Evolutionary conservation across 2,797 vertebrate species (phyloP), one percentile per base, ranked within the genome.

Genomic region (Thalassophryne amazonica): DNA sequence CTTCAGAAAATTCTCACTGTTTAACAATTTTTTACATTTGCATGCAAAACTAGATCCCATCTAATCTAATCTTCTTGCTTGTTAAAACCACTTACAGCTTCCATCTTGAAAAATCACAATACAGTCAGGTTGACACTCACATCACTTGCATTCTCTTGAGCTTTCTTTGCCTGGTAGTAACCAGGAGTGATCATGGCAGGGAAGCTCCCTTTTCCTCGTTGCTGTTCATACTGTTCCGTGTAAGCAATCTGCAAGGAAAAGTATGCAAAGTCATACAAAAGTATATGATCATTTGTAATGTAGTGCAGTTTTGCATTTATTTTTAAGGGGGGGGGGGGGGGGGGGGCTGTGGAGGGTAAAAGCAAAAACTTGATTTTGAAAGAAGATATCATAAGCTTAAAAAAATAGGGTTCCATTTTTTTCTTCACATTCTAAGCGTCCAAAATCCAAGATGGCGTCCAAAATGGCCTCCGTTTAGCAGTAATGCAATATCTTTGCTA

Each of bases 131-230:
- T 43, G 17, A 50, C 70, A 90, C 92, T 92, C 76, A 94, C 93
- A 68, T 90, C 49, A 57, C 93, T 94, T 4, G 92, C 91, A 27
- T 90, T 81, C 50, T 92, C 89, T 51, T 91, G 88, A 19, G 93
- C 93, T 50, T 92, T 92, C 60, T 93, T 92, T 31, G 93, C 93
- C 15, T 86, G 84, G 57, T 84, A 70, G 66, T 94, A 94, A 43
- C 88, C 81, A 15, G 93, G 93, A 3, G 93, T 94, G 73, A 93
- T 93, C 92, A 93, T 93, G 29, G 93, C 93, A 0, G 93, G 93
- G 69, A 93, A 94, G 47, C 92, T 93, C 31, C 93, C 93, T 78
- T 94, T 94, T 22, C 91, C 91, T 58, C 76, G 83, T 9, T 88
- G 90, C 60, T 92, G 86, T 69, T 93, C 89, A 15, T 88, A 90